phyloP scores from a whole-genome alignment of 2,797 vertebrate species.

The Aeoliscus strigatus region DNA sequence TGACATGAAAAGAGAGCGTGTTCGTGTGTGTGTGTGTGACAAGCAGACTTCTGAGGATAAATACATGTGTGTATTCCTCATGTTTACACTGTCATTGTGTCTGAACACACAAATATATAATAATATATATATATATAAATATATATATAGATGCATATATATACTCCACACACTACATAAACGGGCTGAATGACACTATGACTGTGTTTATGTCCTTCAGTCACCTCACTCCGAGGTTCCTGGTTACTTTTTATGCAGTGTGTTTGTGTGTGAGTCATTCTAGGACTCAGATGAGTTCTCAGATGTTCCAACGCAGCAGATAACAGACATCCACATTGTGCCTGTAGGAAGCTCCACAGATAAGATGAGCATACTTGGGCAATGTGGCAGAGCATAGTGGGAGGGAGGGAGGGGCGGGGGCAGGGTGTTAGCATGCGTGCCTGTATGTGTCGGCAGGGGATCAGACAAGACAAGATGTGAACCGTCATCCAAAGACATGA shows the following conservation, averaged over 20 bases:
- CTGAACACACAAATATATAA: no score
- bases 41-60: no score
- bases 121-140: no score
- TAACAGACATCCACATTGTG: slow-evolving; percentile 22
- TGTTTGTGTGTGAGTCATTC: slow-evolving; percentile 5
- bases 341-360: slow-evolving; percentile 29
- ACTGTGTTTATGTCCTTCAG: slow-evolving; percentile 14
- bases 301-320: slow-evolving; percentile 34
- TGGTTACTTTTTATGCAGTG: slow-evolving; percentile 9
- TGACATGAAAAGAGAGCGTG: background rate
- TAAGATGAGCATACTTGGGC: slow-evolving; percentile 27
- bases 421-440: slow-evolving; percentile 2
- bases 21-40: background rate
- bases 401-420: slow-evolving; percentile 6
- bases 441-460: slow-evolving; percentile 7
- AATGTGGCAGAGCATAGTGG: slow-evolving; percentile 7
- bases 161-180: no score
- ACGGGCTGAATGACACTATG: background rate
- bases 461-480: slow-evolving; percentile 45
- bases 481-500: slow-evolving; percentile 26
- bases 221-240: slow-evolving; percentile 11
- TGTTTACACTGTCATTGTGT: no score
- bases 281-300: slow-evolving; percentile 18
- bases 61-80: no score
- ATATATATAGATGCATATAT: no score